Evolutionary conservation across 1,140 invertebrate genomes (phyloP), one percentile per base, ranked within the genome.

Genomic region (Lepidotrigona ventralis): DNA sequence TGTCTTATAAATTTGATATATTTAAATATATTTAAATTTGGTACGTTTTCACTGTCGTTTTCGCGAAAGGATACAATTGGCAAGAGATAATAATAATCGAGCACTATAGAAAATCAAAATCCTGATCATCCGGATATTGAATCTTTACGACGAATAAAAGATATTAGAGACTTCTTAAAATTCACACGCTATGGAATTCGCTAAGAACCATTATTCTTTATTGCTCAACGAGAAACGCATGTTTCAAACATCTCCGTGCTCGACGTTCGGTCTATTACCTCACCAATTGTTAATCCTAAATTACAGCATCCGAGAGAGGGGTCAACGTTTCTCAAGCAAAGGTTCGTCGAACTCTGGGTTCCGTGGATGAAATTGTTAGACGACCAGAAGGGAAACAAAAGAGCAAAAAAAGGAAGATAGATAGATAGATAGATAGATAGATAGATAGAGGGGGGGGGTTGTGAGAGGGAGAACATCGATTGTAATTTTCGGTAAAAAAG

Each of bases 261-360:
- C 6, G 26, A 23, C 66, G 15, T 15, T n/a, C 19, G 9, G 33
- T 70, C 19, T 6, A 23, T 60, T 70, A 26, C 39, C 12, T 51
- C 11, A 14, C 33, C 33, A 21, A 79, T 88, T 33, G 51, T 76
- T 64, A 73, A 46, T 46, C 15, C 77, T 39, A 85, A 88, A 85
- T 83, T 88, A 75, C 17, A 69, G 56, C 17, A 53, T 33, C 5
- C 21, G 21, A 29, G 33, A 29, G n/a, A 64, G 58, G 73, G 80
- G 64, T 88, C 83, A 86, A 78, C 63, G 86, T 53, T 87, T 84
- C 64, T 15, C 17, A 9, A 23, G n/a, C 26, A 15, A 2, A 26
- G 46, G 87, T 86, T 88, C 86, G 77, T 83, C 58, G 86, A 88
- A 88, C 87, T 77, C 19, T 2, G 9, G 5, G 19, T 4, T n/a